Percentiles rank a stretch among this genome's conserved stretches.
Evolutionary conservation across 2,797 vertebrate genomes (phyloP).

Genomic region (Chloroceryle amazona): DNA sequence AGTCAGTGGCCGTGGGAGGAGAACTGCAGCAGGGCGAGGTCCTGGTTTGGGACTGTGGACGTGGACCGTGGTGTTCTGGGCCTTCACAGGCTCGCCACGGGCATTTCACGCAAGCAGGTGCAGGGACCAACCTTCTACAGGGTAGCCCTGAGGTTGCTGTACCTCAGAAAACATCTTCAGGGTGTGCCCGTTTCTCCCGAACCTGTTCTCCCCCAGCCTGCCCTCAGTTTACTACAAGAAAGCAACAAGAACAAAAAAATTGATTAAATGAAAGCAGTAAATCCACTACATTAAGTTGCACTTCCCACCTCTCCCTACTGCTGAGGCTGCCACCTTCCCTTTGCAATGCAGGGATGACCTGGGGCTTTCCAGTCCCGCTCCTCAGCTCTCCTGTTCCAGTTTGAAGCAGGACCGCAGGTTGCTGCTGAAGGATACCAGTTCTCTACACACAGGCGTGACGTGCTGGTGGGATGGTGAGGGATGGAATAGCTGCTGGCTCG

Average conservation of each 20-base stretch:
- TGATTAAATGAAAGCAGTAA: not conserved
- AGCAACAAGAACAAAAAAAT: not conserved
- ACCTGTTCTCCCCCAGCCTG: not conserved
- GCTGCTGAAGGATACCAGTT: not conserved
- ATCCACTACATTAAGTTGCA: not conserved
- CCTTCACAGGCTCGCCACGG: not conserved
- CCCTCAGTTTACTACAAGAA: not conserved
- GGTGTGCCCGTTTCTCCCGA: not conserved
- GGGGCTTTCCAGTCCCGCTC: not conserved
- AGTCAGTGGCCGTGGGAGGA: too few relatives aligned
- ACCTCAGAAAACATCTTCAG: not conserved
- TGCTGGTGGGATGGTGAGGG: not conserved
- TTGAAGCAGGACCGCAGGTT: not conserved
- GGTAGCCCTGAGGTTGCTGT: not conserved
- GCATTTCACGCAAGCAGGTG: not conserved
- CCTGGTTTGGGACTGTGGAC: not conserved
- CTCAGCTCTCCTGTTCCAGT: too few relatives aligned
- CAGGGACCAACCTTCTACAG: not conserved
- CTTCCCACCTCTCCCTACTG: not conserved
- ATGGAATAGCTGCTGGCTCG: not conserved
- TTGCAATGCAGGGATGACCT: not conserved
- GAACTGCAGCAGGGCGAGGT: not conserved
- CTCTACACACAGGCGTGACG: accelerated
- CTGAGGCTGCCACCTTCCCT: not conserved
- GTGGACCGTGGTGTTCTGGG: too few relatives aligned